These are phyloP conservation scores for Carduelis carduelis DNA, from an alignment of 2,797 vertebrate species.

Conservation along the genomic window DNA sequence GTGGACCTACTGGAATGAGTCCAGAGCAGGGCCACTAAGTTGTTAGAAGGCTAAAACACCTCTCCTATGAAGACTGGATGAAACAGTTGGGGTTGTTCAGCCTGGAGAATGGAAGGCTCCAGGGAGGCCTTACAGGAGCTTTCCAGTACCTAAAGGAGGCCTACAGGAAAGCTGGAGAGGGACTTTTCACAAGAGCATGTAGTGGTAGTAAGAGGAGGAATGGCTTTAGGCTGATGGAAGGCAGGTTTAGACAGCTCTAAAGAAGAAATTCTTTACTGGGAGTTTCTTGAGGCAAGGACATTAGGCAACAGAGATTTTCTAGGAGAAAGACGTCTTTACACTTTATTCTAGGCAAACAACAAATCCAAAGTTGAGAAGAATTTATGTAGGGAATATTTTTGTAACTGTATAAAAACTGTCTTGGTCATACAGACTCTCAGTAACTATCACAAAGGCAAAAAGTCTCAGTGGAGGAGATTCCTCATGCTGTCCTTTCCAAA, in stretches of 20 bases:
- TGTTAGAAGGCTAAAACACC: neutral
- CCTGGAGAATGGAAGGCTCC: neutral
- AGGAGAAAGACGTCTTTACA: neutral
- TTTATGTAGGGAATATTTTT: neutral
- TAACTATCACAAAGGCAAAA: neutral
- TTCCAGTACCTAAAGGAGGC: neutral
- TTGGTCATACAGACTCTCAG: neutral
- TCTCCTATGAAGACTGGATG: neutral
- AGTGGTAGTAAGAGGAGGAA: neutral
- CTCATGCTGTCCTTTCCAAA: neutral
- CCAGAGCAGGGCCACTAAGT: neutral
- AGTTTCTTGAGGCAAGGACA: neutral
- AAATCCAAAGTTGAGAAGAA: neutral
- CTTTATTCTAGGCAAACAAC: neutral
- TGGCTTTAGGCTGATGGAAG: neutral
- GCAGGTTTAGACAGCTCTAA: neutral
- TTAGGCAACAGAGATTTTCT: neutral
- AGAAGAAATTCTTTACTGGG: neutral
- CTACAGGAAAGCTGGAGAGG: neutral
- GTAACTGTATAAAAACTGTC: neutral
- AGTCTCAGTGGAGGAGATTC: neutral
- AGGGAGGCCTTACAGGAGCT: neutral
- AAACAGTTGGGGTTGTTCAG: neutral
- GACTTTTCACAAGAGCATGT: neutral
- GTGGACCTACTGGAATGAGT: neutral